Conservation (phyloP, 2,113 vertebrate genomes). For the Castor canadensis region DNA sequence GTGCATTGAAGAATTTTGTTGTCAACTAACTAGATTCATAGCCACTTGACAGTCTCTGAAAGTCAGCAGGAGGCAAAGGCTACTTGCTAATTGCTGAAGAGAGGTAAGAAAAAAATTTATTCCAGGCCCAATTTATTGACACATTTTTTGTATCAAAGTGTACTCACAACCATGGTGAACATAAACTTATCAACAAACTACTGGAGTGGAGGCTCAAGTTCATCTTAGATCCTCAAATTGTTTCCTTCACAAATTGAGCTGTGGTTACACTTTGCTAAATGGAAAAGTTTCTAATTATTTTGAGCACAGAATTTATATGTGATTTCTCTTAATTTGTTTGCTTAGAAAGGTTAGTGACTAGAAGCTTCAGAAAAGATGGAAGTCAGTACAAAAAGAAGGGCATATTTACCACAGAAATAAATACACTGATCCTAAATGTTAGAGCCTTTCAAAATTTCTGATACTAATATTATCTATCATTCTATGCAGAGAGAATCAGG, state of each 20-base stretch:
- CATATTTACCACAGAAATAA: not conserved
- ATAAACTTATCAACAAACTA: not conserved
- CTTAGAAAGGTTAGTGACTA: not conserved
- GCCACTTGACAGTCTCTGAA: not conserved
- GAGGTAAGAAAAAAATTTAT: not conserved
- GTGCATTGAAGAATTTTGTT: not conserved
- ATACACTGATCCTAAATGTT: not conserved
- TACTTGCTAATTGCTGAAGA: constrained; percentile 16
- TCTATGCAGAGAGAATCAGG: not conserved
- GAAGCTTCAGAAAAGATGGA: not conserved
- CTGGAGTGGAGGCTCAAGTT: not conserved
- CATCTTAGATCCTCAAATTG: not conserved
- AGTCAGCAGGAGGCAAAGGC: not conserved
- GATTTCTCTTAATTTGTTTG: not conserved
- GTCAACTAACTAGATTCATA: not conserved
- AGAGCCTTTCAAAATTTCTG: not conserved
- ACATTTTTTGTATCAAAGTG: not conserved
- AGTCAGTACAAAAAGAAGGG: not conserved
- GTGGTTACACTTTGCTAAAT: not conserved
- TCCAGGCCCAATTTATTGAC: not conserved
- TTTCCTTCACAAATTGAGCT: not conserved
- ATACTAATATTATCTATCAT: not conserved
- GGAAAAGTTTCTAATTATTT: not conserved
- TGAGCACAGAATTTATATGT: not conserved
- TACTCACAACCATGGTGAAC: not conserved